Evolutionary conservation across 2,113 vertebrate genomes (phyloP).

Genomic region (Bos taurus): DNA sequence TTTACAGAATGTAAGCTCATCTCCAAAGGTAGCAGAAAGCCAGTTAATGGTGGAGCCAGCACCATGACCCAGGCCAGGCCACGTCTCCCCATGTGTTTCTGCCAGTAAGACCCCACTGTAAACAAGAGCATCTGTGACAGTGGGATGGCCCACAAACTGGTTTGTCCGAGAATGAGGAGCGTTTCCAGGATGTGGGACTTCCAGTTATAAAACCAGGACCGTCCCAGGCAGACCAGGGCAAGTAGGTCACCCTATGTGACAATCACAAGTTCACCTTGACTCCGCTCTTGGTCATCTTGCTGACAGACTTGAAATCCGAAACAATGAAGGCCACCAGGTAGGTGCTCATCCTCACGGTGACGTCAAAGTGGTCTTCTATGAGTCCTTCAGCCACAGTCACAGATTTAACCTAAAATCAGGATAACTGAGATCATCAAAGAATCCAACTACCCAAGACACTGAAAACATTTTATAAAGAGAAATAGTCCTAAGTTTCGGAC

Average conservation of each 20-base stretch:
- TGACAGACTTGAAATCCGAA: conserved; percentile 91
- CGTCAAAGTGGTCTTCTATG: conserved; percentile 91
- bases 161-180: background rate
- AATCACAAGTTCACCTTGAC: conserved; percentile 83
- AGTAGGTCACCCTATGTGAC: background rate
- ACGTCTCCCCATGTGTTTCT: background rate
- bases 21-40: background rate
- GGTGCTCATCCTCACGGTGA: conserved; percentile 92
- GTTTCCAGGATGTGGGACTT: background rate
- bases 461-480: background rate
- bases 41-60: background rate
- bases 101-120: background rate
- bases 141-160: accelerated
- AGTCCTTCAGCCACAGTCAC: conserved; percentile 81
- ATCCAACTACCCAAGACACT: background rate
- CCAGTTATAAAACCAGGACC: background rate
- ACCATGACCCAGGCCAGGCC: background rate
- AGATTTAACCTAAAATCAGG: conserved; percentile 83
- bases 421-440: background rate
- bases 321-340: conserved; percentile 94
- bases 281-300: conserved; percentile 86
- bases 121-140: background rate
- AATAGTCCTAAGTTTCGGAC: background rate
- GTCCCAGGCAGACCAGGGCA: background rate
- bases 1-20: background rate